phyloP scores from a whole-genome alignment of 2,797 vertebrate species.

The Pseudochirops cupreus region DNA sequence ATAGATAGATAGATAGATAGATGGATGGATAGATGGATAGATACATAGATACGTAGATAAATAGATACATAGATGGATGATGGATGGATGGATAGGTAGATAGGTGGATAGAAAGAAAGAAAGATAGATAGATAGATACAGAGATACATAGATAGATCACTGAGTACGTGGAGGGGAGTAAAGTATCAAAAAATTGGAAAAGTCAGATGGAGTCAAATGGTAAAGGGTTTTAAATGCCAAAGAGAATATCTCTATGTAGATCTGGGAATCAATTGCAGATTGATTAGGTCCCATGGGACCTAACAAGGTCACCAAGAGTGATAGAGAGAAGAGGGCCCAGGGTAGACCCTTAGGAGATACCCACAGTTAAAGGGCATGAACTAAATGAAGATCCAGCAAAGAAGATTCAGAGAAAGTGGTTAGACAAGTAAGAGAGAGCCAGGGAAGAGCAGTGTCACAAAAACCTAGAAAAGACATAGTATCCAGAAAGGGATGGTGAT shows the following conservation, averaged over 20 bases:
- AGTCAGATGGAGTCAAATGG: not conserved
- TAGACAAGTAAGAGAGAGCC: not conserved
- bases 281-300: not conserved
- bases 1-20: no score
- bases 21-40: no score
- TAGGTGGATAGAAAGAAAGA: no score
- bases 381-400: not conserved
- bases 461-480: not conserved
- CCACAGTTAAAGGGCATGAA: not conserved
- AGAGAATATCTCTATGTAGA: not conserved
- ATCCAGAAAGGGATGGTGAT: not conserved
- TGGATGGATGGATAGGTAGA: no score
- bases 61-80: no score
- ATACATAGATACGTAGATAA: no score
- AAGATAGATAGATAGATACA: no score
- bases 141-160: not conserved
- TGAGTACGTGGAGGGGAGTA: not conserved
- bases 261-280: not conserved
- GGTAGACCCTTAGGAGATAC: not conserved
- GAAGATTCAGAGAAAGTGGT: not conserved
- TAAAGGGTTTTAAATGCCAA: not conserved
- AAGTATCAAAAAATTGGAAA: not conserved
- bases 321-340: not conserved
- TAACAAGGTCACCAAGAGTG: not conserved
- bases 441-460: not conserved